These are phyloP conservation scores for Alectura lathami DNA, from an alignment of 2,113 vertebrate genomes.

Conservation along the genomic window DNA sequence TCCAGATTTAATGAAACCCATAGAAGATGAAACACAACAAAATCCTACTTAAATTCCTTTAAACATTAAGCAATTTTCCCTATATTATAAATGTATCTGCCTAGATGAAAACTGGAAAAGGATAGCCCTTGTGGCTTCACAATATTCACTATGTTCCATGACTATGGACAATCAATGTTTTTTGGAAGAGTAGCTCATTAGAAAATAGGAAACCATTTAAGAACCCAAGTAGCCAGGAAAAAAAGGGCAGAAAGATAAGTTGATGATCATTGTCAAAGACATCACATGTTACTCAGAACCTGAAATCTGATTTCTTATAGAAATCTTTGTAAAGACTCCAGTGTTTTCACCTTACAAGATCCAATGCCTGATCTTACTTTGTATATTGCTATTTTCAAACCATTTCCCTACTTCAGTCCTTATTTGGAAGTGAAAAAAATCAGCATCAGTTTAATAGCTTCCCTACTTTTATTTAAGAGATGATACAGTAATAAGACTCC, in stretches of 20 bases:
- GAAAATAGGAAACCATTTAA: background rate
- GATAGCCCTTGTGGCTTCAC: background rate
- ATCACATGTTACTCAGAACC: accelerated
- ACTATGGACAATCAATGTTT: too few relatives aligned
- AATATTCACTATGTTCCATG: background rate
- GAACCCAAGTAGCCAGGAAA: background rate
- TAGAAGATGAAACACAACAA: background rate
- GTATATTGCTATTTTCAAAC: background rate
- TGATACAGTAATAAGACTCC: background rate
- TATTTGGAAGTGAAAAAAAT: background rate
- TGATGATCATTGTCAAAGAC: background rate
- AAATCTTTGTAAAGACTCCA: accelerated
- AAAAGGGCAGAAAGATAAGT: background rate
- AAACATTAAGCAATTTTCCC: background rate
- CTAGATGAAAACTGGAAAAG: background rate
- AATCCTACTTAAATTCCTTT: background rate
- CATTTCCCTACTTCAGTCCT: background rate
- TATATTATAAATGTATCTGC: too few relatives aligned
- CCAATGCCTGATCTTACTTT: background rate
- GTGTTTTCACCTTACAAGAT: background rate
- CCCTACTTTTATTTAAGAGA: background rate
- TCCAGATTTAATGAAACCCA: background rate
- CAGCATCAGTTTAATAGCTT: background rate
- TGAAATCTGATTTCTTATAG: background rate
- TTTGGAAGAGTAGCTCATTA: background rate